Percentiles rank a stretch among this genome's conserved stretches.
These are phyloP conservation scores for Petrosia ficiformis DNA, from an alignment of 37 sponge, comb jelly and placozoan genomes.

Conservation along the genomic window DNA sequence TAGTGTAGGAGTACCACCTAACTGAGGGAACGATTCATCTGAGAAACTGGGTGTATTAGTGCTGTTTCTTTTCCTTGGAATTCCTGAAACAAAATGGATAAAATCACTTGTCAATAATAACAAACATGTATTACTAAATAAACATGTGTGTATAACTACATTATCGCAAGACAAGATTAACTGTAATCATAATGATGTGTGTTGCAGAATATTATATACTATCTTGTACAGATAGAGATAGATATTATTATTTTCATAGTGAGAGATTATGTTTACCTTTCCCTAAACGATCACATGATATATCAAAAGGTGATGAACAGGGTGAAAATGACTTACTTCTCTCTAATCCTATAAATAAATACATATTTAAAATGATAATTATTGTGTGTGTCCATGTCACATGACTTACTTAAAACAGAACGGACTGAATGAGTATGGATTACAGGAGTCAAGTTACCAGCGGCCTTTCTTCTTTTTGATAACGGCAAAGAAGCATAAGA, in stretches of 20 bases:
- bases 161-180: too few species aligned
- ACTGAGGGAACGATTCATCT: background rate
- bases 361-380: background rate
- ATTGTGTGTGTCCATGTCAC: background rate
- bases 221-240: too few species aligned
- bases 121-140: background rate
- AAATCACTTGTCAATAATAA: conserved; percentile 17
- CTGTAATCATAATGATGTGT: too few species aligned
- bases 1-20: conserved; percentile 26
- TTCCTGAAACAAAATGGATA: background rate
- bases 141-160: conserved; percentile 5
- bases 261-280: background rate
- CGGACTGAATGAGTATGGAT: background rate
- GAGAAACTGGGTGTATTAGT: background rate
- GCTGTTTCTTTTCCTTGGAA: conserved; percentile 8
- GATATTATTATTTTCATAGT: background rate
- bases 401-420: background rate
- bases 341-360: conserved; percentile 10
- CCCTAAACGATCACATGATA: background rate
- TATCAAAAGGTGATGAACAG: conserved; percentile 1
- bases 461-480: conserved; percentile 8
- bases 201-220: too few species aligned
- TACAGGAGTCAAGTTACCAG: background rate
- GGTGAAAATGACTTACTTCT: conserved; percentile 8
- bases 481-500: conserved; percentile 28